Evolutionary conservation across 2,113 vertebrate species (phyloP).

Genomic region (Poicephalus meyeri): DNA sequence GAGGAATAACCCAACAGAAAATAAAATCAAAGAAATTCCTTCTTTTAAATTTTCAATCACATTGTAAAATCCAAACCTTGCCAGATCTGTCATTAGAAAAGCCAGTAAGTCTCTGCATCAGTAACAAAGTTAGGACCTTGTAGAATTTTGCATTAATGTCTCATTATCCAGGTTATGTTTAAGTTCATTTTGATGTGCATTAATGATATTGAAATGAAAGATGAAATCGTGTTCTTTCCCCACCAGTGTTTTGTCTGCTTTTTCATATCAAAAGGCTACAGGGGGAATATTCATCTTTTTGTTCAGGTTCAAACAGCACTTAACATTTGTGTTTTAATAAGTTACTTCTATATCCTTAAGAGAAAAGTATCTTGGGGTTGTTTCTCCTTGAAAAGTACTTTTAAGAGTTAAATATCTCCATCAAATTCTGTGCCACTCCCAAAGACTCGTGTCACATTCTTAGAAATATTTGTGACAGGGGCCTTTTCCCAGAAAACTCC

Average conservation of each 20-base stretch:
- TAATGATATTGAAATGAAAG: not conserved
- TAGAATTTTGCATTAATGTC: constrained; percentile 45
- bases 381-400: not conserved
- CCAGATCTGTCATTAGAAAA: not conserved
- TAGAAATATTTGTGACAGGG: not conserved
- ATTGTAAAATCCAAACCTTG: not conserved
- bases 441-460: not conserved
- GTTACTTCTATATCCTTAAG: not conserved
- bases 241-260: not conserved
- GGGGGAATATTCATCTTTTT: not conserved
- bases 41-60: not conserved
- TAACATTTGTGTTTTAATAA: not conserved
- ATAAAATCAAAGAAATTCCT: not conserved
- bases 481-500: not conserved
- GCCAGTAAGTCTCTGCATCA: not conserved
- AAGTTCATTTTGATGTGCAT: not conserved
- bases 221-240: not conserved
- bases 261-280: not conserved
- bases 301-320: not conserved
- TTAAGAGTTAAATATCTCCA: not conserved
- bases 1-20: not conserved
- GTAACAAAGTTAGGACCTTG: constrained; percentile 74
- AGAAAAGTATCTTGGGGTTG: accelerated
- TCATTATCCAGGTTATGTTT: not conserved
- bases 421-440: not conserved